Conservation (phyloP, 2,797 vertebrate genomes). For the Coluber constrictor region DNA sequence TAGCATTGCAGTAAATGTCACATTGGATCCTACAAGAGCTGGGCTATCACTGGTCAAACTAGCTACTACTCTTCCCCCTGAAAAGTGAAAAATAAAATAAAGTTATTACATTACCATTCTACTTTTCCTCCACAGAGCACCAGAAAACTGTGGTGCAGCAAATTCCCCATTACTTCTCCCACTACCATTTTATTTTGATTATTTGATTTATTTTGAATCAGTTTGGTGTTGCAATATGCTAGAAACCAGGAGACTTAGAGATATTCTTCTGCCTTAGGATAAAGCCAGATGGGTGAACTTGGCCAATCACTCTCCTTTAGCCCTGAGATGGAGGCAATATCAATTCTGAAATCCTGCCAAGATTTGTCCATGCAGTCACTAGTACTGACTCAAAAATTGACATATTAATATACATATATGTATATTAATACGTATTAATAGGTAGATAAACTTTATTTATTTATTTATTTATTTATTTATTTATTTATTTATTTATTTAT, state of each 20-base stretch:
- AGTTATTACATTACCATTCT: not conserved
- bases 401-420: not conserved
- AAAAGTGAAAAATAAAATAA: constrained; percentile 25
- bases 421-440: too few relatives aligned
- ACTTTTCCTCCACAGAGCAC: not conserved
- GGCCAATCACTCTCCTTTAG: not conserved
- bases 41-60: constrained; percentile 86
- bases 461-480: too few relatives aligned
- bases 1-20: constrained; percentile 84
- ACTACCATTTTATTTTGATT: not conserved
- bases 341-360: not conserved
- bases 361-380: not conserved
- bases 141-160: not conserved
- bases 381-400: not conserved
- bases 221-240: not conserved
- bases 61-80: constrained; percentile 75
- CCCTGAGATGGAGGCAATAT: not conserved
- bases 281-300: not conserved
- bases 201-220: too few relatives aligned
- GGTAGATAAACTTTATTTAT: not conserved
- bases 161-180: too few relatives aligned
- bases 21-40: constrained; percentile 82
- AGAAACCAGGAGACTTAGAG: not conserved
- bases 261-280: not conserved
- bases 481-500: too few relatives aligned